These are phyloP conservation scores for Vulpes lagopus DNA, from an alignment of 2,113 vertebrate genomes.

Conservation along the genomic window DNA sequence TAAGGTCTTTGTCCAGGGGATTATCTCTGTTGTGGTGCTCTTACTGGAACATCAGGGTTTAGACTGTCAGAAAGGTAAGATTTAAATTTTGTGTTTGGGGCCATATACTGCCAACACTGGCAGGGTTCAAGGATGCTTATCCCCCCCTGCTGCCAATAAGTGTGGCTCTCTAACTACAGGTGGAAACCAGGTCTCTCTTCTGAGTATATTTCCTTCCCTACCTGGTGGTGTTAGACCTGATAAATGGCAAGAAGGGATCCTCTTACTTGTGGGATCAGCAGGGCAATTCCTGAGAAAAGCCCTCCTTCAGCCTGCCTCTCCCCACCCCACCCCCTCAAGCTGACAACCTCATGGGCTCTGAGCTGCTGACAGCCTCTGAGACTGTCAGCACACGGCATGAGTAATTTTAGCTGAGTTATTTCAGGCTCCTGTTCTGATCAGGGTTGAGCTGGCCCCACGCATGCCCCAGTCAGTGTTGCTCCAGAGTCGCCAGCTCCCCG, in stretches of 20 bases:
- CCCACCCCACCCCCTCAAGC: not conserved
- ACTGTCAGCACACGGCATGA: slow-evolving; percentile 83
- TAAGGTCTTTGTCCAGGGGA: slow-evolving; percentile 33
- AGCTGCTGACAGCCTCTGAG: slow-evolving; percentile 79
- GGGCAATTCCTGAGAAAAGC: slow-evolving; percentile 59
- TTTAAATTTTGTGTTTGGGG: not conserved
- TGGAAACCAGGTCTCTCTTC: not conserved
- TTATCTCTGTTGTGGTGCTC: not conserved
- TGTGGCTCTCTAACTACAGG: not conserved
- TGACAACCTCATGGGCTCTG: slow-evolving; percentile 73
- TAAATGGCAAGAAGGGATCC: not conserved
- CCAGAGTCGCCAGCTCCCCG: slow-evolving; percentile 74
- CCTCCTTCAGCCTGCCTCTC: slow-evolving; percentile 35
- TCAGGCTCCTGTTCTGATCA: slow-evolving; percentile 88
- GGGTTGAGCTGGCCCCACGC: slow-evolving; percentile 88
- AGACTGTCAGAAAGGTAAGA: not conserved
- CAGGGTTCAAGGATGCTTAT: not conserved
- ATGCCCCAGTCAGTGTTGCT: slow-evolving; percentile 87
- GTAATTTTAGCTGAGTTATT: slow-evolving; percentile 90
- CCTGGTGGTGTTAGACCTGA: slow-evolving; percentile 17
- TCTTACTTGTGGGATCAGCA: slow-evolving; percentile 26
- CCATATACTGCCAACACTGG: no score
- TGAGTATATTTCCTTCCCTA: not conserved
- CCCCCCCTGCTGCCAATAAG: not conserved
- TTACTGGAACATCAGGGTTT: not conserved